These are phyloP conservation scores for Dicaeum eximium DNA, from an alignment of 2,113 vertebrate genomes.

Conservation along the genomic window DNA sequence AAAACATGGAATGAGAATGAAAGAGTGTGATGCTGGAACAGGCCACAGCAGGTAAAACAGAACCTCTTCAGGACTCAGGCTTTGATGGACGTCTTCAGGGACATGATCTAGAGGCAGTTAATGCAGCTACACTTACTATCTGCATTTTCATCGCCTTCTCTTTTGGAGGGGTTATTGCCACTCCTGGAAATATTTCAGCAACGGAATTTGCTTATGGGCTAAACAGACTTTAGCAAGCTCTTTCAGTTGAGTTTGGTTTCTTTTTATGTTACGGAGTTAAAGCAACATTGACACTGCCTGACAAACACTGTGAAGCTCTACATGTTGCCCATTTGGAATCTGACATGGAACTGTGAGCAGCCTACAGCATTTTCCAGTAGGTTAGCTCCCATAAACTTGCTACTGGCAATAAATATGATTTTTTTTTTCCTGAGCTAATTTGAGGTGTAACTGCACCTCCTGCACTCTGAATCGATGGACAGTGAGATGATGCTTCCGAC, in stretches of 20 bases:
- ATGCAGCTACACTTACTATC: background rate
- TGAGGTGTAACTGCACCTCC: background rate
- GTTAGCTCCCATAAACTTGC: background rate
- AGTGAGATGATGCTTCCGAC: background rate
- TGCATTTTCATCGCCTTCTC: constrained; percentile 67
- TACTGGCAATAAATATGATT: background rate
- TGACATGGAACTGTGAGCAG: constrained; percentile 4
- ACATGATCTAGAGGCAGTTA: constrained; percentile 24
- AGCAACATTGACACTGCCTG: constrained; percentile 61
- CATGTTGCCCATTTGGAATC: constrained; percentile 53
- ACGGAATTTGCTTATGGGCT: constrained; percentile 72
- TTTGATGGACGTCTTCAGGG: constrained; percentile 53
- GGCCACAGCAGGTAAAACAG: constrained; percentile 58
- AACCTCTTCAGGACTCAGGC: constrained; percentile 4
- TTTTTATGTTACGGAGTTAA: constrained; percentile 79
- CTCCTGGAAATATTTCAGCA: constrained; percentile 78
- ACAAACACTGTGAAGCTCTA: constrained; percentile 61
- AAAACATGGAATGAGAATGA: background rate
- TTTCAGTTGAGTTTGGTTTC: constrained; percentile 69
- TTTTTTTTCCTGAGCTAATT: background rate
- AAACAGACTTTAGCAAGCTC: constrained; percentile 67
- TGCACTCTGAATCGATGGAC: background rate
- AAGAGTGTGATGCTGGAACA: background rate
- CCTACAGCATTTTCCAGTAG: background rate
- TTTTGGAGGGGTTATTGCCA: constrained; percentile 69